Conservation (phyloP, 2,113 vertebrate genomes). For the Erythrocercus mccallii region DNA sequence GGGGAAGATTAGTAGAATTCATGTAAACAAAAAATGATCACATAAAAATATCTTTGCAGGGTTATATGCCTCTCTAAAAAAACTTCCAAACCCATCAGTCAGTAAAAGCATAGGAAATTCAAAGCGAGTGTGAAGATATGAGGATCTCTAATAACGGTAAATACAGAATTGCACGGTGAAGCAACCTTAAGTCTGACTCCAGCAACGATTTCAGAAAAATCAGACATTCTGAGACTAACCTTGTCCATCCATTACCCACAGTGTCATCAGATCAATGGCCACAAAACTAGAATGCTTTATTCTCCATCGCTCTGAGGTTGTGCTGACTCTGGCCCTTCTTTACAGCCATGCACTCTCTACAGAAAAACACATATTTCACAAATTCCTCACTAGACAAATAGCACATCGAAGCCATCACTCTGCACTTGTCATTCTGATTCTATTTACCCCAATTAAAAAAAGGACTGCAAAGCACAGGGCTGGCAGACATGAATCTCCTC, state of each 20-base stretch:
- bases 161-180: constrained; percentile 17
- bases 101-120: constrained; percentile 36
- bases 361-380: constrained; percentile 68
- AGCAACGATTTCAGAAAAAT: constrained; percentile 61
- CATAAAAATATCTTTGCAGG: constrained; percentile 19
- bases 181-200: constrained; percentile 50
- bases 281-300: constrained; percentile 66
- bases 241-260: constrained; percentile 63
- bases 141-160: not conserved
- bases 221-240: constrained; percentile 56
- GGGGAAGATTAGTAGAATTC: not conserved
- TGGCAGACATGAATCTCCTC: constrained; percentile 6
- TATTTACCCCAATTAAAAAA: constrained; percentile 53
- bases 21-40: constrained; percentile 42
- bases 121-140: not conserved
- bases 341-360: constrained; percentile 45
- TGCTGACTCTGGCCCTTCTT: constrained; percentile 67
- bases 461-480: not conserved
- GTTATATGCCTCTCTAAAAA: constrained; percentile 9
- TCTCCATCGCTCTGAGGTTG: constrained; percentile 58
- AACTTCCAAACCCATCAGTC: constrained; percentile 3
- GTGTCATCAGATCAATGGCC: constrained; percentile 67
- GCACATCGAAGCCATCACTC: constrained; percentile 41
- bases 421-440: constrained; percentile 39
- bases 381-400: constrained; percentile 54